phyloP scores from a whole-genome alignment of 2,888 invertebrate species.

The Strigamia transsilvanica region DNA sequence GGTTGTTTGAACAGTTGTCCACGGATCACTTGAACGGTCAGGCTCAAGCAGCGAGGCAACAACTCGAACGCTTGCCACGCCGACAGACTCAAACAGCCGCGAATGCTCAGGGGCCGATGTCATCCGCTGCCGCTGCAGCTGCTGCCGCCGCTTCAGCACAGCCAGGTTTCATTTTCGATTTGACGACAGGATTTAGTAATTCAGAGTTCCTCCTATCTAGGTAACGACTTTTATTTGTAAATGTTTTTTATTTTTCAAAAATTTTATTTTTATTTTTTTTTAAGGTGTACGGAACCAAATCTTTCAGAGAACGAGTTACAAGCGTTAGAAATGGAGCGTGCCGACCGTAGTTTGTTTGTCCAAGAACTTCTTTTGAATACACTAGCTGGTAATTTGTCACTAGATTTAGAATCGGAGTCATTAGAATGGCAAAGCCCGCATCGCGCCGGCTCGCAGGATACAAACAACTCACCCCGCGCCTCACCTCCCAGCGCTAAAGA shows the following conservation, averaged over 20 bases:
- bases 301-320: slow-evolving; percentile 69
- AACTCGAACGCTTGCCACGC: slow-evolving; percentile 86
- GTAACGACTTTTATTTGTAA: slow-evolving; percentile 60
- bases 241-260: too few species aligned
- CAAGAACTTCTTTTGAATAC: slow-evolving; percentile 75
- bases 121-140: slow-evolving; percentile 66
- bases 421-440: slow-evolving; percentile 53
- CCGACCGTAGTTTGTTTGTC: slow-evolving; percentile 74
- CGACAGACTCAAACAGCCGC: slow-evolving; percentile 73
- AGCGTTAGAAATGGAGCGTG: slow-evolving; percentile 69
- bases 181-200: slow-evolving; percentile 62
- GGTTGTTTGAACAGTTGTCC: slow-evolving; percentile 51
- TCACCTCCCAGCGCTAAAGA: slow-evolving; percentile 51
- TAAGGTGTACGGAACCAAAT: slow-evolving; percentile 69
- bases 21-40: slow-evolving; percentile 52
- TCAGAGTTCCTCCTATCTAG: slow-evolving; percentile 67
- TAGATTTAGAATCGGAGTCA: slow-evolving; percentile 55
- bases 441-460: slow-evolving; percentile 59
- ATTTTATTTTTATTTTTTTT: neutral
- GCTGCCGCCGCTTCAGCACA: slow-evolving; percentile 59
- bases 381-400: slow-evolving; percentile 64
- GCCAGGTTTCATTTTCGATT: slow-evolving; percentile 43
- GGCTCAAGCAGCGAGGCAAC: slow-evolving; percentile 81
- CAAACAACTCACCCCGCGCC: slow-evolving; percentile 51
- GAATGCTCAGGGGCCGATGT: slow-evolving; percentile 42